phyloP scores from a whole-genome alignment of 2,888 invertebrate genomes.

The Ommatoiulus sabulosus region DNA sequence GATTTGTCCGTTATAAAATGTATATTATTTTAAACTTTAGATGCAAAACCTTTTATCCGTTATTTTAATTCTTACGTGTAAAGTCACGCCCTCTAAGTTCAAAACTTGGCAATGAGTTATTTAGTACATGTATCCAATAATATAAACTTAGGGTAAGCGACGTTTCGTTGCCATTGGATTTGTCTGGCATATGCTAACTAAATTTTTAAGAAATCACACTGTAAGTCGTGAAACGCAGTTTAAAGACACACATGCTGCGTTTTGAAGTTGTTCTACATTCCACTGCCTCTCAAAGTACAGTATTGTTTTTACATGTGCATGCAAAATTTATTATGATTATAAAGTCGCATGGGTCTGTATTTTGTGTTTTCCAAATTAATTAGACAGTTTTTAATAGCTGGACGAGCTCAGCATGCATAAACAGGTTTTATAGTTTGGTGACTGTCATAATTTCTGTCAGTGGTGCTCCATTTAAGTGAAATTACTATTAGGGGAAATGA shows the following conservation, averaged over 20 bases:
- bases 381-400: conserved; percentile 9
- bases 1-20: too few species aligned
- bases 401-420: background rate
- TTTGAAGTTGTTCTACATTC: background rate
- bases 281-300: background rate
- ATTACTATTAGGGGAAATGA: background rate
- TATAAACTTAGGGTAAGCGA: background rate
- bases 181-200: background rate
- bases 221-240: background rate
- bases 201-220: background rate
- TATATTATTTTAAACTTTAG: too few species aligned
- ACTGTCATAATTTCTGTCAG: conserved; percentile 7
- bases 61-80: too few species aligned
- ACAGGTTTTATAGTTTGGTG: conserved; percentile 25
- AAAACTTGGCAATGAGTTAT: background rate
- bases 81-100: too few species aligned
- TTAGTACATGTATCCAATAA: background rate
- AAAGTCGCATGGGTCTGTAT: conserved; percentile 12
- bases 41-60: too few species aligned
- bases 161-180: background rate
- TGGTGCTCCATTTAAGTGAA: background rate
- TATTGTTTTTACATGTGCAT: background rate
- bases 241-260: conserved; percentile 12
- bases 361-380: conserved; percentile 19
- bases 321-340: conserved; percentile 22